phyloP scores from a whole-genome alignment of 1,140 invertebrate species.

The Muscidifurax raptorellus region DNA sequence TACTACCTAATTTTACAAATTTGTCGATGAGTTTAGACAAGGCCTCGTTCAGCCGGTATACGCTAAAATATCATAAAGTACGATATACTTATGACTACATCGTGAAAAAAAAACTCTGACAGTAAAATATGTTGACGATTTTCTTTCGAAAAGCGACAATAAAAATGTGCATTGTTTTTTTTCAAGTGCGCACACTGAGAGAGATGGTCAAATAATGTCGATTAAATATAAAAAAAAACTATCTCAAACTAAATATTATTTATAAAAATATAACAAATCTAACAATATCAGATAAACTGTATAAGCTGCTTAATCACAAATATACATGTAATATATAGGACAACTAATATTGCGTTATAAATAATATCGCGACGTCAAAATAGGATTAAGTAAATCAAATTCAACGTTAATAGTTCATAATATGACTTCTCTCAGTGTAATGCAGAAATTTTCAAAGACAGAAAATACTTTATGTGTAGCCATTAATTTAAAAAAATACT shows the following conservation, averaged over 20 bases:
- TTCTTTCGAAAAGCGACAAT: not conserved
- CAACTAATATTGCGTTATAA: not conserved
- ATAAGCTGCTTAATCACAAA: not conserved
- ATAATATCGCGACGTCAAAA: not conserved
- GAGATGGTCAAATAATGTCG: not conserved
- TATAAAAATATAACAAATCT: constrained; percentile 35
- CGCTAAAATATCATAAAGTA: constrained; percentile 11
- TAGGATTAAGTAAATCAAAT: not conserved
- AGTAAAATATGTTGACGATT: constrained; percentile 1
- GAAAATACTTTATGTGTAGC: constrained; percentile 28
- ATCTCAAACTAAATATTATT: not conserved
- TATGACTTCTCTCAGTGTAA: constrained; percentile 5
- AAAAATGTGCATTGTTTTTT: constrained; percentile 12
- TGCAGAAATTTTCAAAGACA: constrained; percentile 9
- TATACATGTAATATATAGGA: not conserved
- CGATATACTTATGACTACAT: not conserved
- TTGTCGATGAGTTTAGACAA: constrained; percentile 32
- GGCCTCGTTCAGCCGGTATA: constrained; percentile 1
- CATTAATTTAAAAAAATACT: constrained; percentile 51
- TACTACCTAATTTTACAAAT: constrained; percentile 37
- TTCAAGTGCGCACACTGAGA: not conserved
- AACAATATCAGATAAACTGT: constrained; percentile 4
- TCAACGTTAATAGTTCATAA: not conserved
- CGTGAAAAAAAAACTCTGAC: constrained; percentile 17
- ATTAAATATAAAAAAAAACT: not conserved